These are phyloP conservation scores for Drosophila suzukii DNA, from an alignment of 1,140 invertebrate genomes.

Conservation along the genomic window DNA sequence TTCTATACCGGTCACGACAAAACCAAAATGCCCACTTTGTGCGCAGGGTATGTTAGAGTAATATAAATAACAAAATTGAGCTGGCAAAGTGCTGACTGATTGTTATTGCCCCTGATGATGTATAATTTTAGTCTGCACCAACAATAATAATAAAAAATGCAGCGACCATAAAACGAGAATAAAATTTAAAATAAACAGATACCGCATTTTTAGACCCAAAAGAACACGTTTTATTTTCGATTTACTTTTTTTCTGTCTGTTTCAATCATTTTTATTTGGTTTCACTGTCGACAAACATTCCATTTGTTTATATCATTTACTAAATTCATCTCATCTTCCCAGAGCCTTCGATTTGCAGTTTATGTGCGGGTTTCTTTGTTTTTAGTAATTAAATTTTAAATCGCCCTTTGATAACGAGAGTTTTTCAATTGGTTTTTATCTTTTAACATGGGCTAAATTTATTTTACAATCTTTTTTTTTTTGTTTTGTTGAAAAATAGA, in stretches of 20 bases:
- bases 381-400: slow-evolving; percentile 10
- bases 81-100: slow-evolving; percentile 24
- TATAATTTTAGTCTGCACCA: slow-evolving; percentile 30
- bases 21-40: neutral
- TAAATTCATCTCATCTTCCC: slow-evolving; percentile 28
- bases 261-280: slow-evolving; percentile 33
- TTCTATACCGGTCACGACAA: no score
- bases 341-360: slow-evolving; percentile 26
- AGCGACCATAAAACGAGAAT: neutral
- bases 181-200: slow-evolving; percentile 3
- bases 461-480: slow-evolving; percentile 27
- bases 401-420: slow-evolving; percentile 39
- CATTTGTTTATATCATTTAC: slow-evolving; percentile 24
- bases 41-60: slow-evolving; percentile 7
- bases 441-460: slow-evolving; percentile 48
- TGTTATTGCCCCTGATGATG: slow-evolving; percentile 37
- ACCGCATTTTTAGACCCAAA: neutral
- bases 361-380: slow-evolving; percentile 7
- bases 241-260: slow-evolving; percentile 15
- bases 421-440: slow-evolving; percentile 14
- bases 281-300: slow-evolving; percentile 44
- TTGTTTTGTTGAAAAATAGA: slow-evolving; percentile 67
- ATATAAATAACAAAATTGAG: slow-evolving; percentile 39
- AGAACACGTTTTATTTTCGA: slow-evolving; percentile 17
- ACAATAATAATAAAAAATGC: neutral